Evolutionary conservation across 2,113 vertebrate species (phyloP).

Genomic region (Phylloscopus whistleri): DNA sequence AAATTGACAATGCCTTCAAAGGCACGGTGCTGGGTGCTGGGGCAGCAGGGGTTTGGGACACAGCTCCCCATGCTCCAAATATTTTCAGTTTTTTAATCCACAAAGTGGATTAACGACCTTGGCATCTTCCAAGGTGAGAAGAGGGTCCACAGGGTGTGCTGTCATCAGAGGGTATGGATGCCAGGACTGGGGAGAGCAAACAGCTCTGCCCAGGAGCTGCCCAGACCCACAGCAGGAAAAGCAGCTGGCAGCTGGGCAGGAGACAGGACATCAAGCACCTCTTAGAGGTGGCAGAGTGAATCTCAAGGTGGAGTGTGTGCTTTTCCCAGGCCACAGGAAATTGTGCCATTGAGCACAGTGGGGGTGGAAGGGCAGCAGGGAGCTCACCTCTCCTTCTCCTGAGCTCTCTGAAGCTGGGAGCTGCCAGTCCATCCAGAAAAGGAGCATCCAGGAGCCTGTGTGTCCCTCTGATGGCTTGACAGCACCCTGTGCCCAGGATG

Average conservation of each 20-base stretch:
- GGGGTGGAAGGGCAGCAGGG: background rate
- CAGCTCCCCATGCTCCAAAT: rapidly evolving
- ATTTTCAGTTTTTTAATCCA: background rate
- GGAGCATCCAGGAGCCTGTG: background rate
- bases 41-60: background rate
- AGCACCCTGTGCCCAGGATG: background rate
- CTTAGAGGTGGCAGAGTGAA: background rate
- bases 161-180: background rate
- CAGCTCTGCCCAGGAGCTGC: background rate
- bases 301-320: background rate
- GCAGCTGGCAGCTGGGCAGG: background rate
- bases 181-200: too few relatives aligned
- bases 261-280: background rate
- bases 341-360: background rate
- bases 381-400: background rate
- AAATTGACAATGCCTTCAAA: background rate
- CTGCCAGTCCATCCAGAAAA: background rate
- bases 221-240: background rate
- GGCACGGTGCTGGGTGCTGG: rapidly evolving
- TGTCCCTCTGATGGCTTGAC: background rate
- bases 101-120: background rate
- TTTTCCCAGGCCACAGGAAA: background rate
- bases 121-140: background rate
- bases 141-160: background rate
- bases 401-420: background rate